Base-by-base conservation (phyloP, 2,113 vertebrate species). In the Pungitius pungitius region DNA sequence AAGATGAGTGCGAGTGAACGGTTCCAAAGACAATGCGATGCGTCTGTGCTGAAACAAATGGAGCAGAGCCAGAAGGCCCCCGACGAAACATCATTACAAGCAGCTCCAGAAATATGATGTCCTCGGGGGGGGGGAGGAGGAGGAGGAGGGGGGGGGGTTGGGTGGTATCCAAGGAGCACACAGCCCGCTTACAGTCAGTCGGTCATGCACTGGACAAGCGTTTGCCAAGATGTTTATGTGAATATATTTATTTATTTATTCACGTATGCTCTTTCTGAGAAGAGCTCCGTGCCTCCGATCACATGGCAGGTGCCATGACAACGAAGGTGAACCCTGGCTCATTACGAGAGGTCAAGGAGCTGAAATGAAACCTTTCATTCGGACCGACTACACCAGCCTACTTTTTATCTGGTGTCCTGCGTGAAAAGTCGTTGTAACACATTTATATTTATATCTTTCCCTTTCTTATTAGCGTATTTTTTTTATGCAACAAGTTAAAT, bases 21-120 rank as follows among this genome's bases (percentile, higher is more conserved):
- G 58, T 54, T 69, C 42, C 55, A 82, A 69, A 80, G 64, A 87
- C 80, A 84, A 80, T 69, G 33, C 65, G 63, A 77, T 78, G 64
- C 73, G 69, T 73, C 72, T 85, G 64, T 74, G 79, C 42, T 57
- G 71, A 87, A 86, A 91, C 84, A 83, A 81, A 89, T 60, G 45
- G 87, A 85, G 84, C 77, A 79, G 64, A 55, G 73, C 73, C 85
- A 85, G 76, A 73, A 83, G 85, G 85, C 82, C 13, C 83, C 64
- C 51, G 1, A 65, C 66, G 60, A 92, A 92, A 89, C 92, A 57
- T 77, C 65, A 45, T 67, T 87, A 87, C 77, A 78, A 91, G 78
- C 76, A 86, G 88, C 77, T 62, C 83, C 78, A 87, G 84, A 80
- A 85, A 85, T 37, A 82, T 76, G 30, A 22, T 55, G 88, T 87